Evolutionary conservation across 2,113 vertebrate species (phyloP), one percentile per base, ranked within the genome.

Genomic region (Pipra filicauda): DNA sequence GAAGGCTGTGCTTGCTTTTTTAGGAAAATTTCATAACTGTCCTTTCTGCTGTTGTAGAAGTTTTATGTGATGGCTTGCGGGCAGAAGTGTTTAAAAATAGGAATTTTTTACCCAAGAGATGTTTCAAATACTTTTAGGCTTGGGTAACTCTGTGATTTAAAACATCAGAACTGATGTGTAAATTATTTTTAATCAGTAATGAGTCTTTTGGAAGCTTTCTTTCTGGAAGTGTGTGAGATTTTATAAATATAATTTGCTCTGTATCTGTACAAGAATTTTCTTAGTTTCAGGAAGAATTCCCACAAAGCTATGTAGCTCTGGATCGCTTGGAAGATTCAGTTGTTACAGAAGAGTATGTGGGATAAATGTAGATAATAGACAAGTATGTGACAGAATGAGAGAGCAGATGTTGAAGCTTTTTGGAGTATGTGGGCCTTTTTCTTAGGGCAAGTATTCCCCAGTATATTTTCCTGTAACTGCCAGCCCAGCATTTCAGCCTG

Each of bases 81-180:
- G n/a, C 55, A 88, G 54, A 82, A 79, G 43, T 31, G 51, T 83
- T 96, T 93, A 88, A 96, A 96, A 95, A 94, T 90, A 96, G 90
- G 64, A 6, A 5, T 6, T 82, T 91, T 85, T 71, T 82, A 58
- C 83, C 51, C 61, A 76, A 58, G 79, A 92, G 75, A 88, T 94
- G 57, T 78, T 96, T 96, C 19, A 26, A 27, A 81, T 96, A 15
- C 76, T 89, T 96, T 52, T 37, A 91, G 69, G 26, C 73, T 84
- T 87, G 20, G 30, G 64, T 95, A 93, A 46, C 80, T 79, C 5
- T 5, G 35, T 75, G 85, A 78, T 85, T 89, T 62, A 62, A 82
- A 93, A 62, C 62, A 35, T 91, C 55, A 93, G 39, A 93, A 81
- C 18, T 58, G 76, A 78, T 89, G 52, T 14, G 12, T 55, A 59